phyloP scores from a whole-genome alignment of 2,113 vertebrate genomes.

The Fulica atra region DNA sequence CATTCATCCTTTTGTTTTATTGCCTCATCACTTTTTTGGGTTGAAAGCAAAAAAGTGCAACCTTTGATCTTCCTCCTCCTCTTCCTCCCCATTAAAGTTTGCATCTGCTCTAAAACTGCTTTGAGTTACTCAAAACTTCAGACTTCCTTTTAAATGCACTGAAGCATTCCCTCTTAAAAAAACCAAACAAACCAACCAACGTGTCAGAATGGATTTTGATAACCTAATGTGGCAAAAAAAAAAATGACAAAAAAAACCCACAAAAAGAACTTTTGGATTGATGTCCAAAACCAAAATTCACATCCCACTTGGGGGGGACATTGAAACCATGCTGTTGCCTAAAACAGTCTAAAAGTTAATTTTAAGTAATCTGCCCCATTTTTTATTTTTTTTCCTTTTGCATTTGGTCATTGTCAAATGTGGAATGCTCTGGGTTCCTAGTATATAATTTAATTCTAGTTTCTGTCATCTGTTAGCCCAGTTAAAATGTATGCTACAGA shows the following conservation, averaged over 20 bases:
- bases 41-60: conserved; percentile 93
- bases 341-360: conserved; percentile 85
- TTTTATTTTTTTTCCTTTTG: conserved; percentile 65
- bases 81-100: conserved; percentile 83
- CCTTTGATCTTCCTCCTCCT: conserved; percentile 80
- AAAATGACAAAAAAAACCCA: neutral
- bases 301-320: conserved; percentile 72
- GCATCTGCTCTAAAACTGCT: conserved; percentile 83
- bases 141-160: conserved; percentile 86
- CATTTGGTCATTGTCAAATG: conserved; percentile 87
- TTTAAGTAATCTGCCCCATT: conserved; percentile 80
- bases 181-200: neutral
- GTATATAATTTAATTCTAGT: conserved; percentile 89
- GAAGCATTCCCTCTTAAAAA: conserved; percentile 84
- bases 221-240: conserved; percentile 74
- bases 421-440: conserved; percentile 88
- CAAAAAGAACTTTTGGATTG: conserved; percentile 71
- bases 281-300: conserved; percentile 69
- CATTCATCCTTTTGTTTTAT: conserved; percentile 91
- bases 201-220: conserved; percentile 83
- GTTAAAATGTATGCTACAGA: conserved; percentile 85
- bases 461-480: conserved; percentile 88
- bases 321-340: conserved; percentile 84
- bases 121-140: conserved; percentile 86
- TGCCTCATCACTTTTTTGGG: conserved; percentile 94